Evolutionary conservation across 2,888 invertebrate species (phyloP), one percentile per base, ranked within the genome.

Genomic region (Penaeus monodon): DNA sequence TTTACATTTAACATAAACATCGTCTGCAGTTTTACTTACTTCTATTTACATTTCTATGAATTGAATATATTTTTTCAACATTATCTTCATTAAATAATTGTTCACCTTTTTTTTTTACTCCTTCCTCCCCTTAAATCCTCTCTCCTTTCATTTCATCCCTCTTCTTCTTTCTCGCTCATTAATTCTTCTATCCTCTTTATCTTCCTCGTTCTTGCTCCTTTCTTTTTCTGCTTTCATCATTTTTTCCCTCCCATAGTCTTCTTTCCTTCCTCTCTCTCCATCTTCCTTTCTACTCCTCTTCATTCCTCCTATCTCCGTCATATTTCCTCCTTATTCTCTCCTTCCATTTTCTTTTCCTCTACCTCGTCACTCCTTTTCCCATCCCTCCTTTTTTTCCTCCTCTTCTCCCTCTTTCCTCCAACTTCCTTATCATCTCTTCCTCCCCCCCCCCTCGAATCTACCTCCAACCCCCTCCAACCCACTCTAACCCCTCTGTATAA

Each of bases 361-460:
- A 6, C 8, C 6, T 0, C 8, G 0, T 33, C 33, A 33, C 33
- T 3, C 1, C 33, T 3, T 3, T 3, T 3, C 3, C 8, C 7
- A 49, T 4, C 49, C 49, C 49, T 7, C 49, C 38, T 0, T 7
- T 7, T 2, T 1, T 17, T 10, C 57, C 12, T 14, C 57, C 14
- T 8, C 49, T 49, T 8, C 10, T 7, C 12, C 38, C 8, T 7
- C 33, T 3, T 3, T 3, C 38, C 38, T 44, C 7, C 38, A 44
- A 2, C 38, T 7, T 7, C 38, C 57, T 1, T 0, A 2, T 14
- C 2, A 57, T 14, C 17, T 14, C 1, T 14, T 14, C 1, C 57
- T 0, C 17, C 57, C 2, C 17, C 57, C 14, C 57, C 10, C 12
- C 12, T 1, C 57, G 1, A 14, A 1, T 17, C 57, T 14, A 17